These are phyloP conservation scores for Eupithecia inturbata DNA, from an alignment of 2,888 invertebrate genomes.

Conservation along the genomic window DNA sequence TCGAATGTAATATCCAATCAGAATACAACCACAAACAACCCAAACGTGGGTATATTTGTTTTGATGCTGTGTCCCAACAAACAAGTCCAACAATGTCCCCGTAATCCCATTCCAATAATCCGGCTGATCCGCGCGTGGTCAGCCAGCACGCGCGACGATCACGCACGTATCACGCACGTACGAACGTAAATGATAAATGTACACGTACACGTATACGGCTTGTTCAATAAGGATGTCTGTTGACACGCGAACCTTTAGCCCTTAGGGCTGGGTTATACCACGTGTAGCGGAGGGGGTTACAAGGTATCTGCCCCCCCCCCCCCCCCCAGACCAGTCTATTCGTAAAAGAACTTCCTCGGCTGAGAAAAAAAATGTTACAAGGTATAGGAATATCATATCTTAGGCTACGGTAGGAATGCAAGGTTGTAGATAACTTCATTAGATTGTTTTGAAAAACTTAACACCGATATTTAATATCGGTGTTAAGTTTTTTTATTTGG, in stretches of 20 bases:
- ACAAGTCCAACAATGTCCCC: slow-evolving; percentile 1
- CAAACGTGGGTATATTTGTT: slow-evolving; percentile 2
- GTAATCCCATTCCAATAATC: not conserved
- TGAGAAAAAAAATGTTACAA: too few species aligned
- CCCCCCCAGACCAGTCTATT: too few species aligned
- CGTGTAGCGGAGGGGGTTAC: too few species aligned
- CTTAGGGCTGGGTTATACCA: not conserved
- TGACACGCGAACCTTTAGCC: not conserved
- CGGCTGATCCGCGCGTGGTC: not conserved
- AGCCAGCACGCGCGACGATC: not conserved
- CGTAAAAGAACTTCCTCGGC: too few species aligned
- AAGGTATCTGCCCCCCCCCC: too few species aligned
- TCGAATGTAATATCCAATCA: slow-evolving; percentile 7
- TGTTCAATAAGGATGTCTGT: not conserved
- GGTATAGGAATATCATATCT: too few species aligned
- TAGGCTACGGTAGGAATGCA: too few species aligned
- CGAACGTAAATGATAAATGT: not conserved
- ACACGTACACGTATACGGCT: not conserved
- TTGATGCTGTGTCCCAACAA: not conserved
- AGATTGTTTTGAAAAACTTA: too few species aligned
- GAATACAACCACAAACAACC: not conserved
- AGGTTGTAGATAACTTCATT: too few species aligned
- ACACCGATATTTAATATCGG: too few species aligned
- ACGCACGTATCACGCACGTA: not conserved
- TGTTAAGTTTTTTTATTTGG: too few species aligned